Evolutionary conservation across 1,140 invertebrate species (phyloP), one percentile per base, ranked within the genome.

Genomic region (Leucophenga varia): DNA sequence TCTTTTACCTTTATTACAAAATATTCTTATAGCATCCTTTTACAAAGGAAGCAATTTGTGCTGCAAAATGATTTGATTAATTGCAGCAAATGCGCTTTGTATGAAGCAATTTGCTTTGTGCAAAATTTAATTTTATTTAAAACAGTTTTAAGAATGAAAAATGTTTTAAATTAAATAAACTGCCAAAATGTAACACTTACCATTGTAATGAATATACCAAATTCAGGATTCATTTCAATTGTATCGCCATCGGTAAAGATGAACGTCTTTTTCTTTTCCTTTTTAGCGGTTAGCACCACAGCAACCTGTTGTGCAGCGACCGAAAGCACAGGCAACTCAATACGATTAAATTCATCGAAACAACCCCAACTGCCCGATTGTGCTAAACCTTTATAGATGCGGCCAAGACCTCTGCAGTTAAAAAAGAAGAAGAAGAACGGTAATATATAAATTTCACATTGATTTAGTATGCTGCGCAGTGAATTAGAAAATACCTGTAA

Each of bases 121-220:
- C 22, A 25, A 25, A 25, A 25, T 25, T 25, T 25, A 25, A 25
- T 25, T n/a, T 25, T 25, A 25, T 25, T 25, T 25, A 25, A 25
- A 25, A 25, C 22, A 6, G 10, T 25, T 25, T 6, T 25, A 25
- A 25, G 22, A 6, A 5, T 25, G 22, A 25, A 25, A 25, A 25
- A 25, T 25, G 5, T 25, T 25, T 10, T 25, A 25, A 6, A 25
- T 5, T 25, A 25, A 25, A 25, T 25, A 25, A 25, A 25, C 22
- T 25, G 22, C 22, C 5, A 25, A 10, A 25, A 10, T 25, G 16
- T 41, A 16, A 8, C 41, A 51, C 70, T 74, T 77, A 94, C 93
- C 95, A 98, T 97, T 12, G 95, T 97, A 49, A 97, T 89, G 70
- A 97, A 97, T 61, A 98, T 97, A 20, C 95, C 95, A 79, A 97